Conservation (phyloP, 1,140 invertebrate species). For the Apis florea region DNA sequence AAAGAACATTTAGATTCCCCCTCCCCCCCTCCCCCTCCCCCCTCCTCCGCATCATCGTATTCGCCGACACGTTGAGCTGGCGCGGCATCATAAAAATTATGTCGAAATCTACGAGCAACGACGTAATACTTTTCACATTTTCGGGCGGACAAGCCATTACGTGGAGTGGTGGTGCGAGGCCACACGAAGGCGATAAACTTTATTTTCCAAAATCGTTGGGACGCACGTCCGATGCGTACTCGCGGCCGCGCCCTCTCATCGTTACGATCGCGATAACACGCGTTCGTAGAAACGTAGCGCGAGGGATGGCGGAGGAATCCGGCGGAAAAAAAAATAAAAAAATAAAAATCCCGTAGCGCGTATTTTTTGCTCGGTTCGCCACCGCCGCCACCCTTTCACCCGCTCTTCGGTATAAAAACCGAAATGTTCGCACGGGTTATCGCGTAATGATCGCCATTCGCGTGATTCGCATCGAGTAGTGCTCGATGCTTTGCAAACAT, state of each 20-base stretch:
- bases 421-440: constrained; percentile 42
- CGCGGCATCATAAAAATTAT: constrained; percentile 63
- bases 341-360: constrained; percentile 47
- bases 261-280: constrained; percentile 66
- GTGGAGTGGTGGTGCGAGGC: constrained; percentile 38
- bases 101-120: constrained; percentile 60
- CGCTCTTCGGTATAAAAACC: constrained; percentile 30
- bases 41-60: constrained; percentile 46
- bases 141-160: constrained; percentile 58
- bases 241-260: constrained; percentile 17
- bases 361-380: constrained; percentile 46
- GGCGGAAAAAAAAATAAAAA: constrained; percentile 8
- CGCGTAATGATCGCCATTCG: constrained; percentile 26
- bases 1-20: constrained; percentile 37
- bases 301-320: constrained; percentile 53
- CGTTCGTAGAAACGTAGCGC: constrained; percentile 64
- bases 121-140: constrained; percentile 63
- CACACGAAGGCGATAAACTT: constrained; percentile 64
- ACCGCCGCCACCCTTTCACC: constrained; percentile 6
- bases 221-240: constrained; percentile 47
- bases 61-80: constrained; percentile 53
- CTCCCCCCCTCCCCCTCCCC: constrained; percentile 1
- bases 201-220: constrained; percentile 65
- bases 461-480: constrained; percentile 55
- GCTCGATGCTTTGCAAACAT: neutral